Evolutionary conservation across 2,888 invertebrate genomes (phyloP), one percentile per base, ranked within the genome.

Genomic region (Acronicta leporina): DNA sequence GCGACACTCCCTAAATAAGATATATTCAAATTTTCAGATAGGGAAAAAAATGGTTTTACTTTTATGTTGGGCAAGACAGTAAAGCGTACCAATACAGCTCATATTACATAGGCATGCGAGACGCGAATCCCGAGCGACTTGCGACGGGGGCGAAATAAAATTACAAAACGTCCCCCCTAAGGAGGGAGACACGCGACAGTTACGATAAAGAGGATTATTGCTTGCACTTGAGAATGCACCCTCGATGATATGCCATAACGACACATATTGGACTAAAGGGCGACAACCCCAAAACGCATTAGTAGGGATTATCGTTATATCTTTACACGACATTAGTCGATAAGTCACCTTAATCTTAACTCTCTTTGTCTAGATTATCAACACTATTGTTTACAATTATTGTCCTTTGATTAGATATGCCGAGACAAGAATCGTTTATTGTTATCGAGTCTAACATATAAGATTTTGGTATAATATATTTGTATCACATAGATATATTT

Each of bases 161-260:
- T 90, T 89, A 88, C 90, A 84, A 82, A 88, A 86, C 82, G 80
- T 82, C 83, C 86, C 84, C 86, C 82, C 83, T 73, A 82, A 84
- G 82, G 85, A 80, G 70, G 64, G 67, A 75, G 79, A 82, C 87
- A 89, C 87, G 88, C 89, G 87, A 88, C 89, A 75, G 85, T 85
- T 87, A 85, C 86, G 87, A 86, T 89, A 86, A 81, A 87, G 82
- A 85, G 89, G 90, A 92, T 92, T 92, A 91, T 88, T 91, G 87
- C 84, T 82, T 88, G 86, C 89, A 88, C 90, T 92, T 84, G 79
- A 87, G 85, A 88, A 90, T 92, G 92, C 92, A 92, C 92, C 92
- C 92, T 63, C 75, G 20, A 63, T 52, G 70, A 63, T 74, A 63
- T 58, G 49, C 57, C 81, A 88, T 89, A 75, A 77, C 77, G 77